Conservation (phyloP, 2,797 vertebrate genomes). For the Enteromius thamalakanensis region DNA sequence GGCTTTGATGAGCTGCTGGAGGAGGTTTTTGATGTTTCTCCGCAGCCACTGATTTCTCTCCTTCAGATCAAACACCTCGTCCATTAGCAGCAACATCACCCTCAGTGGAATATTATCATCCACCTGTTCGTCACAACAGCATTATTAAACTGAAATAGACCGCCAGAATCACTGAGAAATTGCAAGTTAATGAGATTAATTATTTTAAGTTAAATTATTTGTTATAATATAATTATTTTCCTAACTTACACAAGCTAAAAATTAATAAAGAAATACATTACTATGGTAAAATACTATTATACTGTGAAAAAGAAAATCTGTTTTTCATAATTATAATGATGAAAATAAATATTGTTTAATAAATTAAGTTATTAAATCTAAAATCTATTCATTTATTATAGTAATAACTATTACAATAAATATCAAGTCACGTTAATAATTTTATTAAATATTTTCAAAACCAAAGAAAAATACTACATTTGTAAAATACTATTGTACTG, state of each 20-base stretch:
- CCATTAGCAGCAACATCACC: slow-evolving; percentile 98
- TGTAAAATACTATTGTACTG: too few relatives aligned
- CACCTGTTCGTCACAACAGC: slow-evolving; percentile 75
- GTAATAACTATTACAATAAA: too few relatives aligned
- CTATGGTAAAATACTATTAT: not conserved
- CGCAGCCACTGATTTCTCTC: slow-evolving; percentile 98
- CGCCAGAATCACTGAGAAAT: too few relatives aligned
- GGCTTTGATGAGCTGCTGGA: slow-evolving; percentile 94
- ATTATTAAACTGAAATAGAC: not conserved
- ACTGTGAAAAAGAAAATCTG: not conserved
- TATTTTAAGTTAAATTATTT: not conserved
- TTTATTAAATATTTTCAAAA: too few relatives aligned
- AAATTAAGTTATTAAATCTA: not conserved
- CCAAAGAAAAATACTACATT: too few relatives aligned
- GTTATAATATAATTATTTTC: not conserved
- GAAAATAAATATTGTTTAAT: not conserved
- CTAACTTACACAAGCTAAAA: not conserved
- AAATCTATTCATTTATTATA: too few relatives aligned
- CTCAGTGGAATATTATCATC: slow-evolving; percentile 96
- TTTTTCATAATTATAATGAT: not conserved
- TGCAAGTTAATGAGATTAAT: not conserved
- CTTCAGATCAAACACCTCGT: slow-evolving; percentile 97
- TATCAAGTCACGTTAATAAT: too few relatives aligned
- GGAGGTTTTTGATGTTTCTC: slow-evolving; percentile 97
- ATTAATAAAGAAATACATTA: not conserved